A percentile compares a stretch with the other conserved stretches of the same genome.
Evolutionary conservation across 2,797 vertebrate genomes (phyloP).

Genomic region (Poeciliopsis infans): DNA sequence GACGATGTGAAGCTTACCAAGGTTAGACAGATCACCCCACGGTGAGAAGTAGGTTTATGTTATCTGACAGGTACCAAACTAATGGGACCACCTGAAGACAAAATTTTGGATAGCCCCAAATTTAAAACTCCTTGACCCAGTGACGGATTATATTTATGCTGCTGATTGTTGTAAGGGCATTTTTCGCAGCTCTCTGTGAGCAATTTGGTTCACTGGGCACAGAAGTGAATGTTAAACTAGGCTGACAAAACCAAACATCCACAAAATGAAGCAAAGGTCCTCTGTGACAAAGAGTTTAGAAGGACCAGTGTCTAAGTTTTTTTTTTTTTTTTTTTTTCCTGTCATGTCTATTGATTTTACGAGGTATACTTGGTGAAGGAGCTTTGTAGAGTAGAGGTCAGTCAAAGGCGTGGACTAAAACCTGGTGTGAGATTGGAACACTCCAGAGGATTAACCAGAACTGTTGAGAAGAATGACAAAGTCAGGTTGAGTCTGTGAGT

Average conservation of each 20-base stretch:
- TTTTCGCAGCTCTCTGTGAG: conserved; percentile 8
- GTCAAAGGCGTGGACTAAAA: conserved; percentile 57
- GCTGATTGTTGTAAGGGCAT: conserved; percentile 19
- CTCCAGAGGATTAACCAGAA: conserved; percentile 45
- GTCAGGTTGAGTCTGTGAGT: conserved; percentile 1
- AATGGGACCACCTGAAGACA: conserved; percentile 22
- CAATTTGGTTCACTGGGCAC: conserved; percentile 9
- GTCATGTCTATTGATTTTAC: conserved; percentile 64
- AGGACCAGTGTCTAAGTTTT: conserved; percentile 66
- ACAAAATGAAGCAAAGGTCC: conserved; percentile 29
- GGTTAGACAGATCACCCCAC: conserved; percentile 42
- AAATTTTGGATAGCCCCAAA: not conserved
- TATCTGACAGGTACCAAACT: conserved; percentile 23
- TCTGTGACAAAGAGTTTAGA: conserved; percentile 39
- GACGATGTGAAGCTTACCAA: conserved; percentile 47
- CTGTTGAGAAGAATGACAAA: conserved; percentile 3
- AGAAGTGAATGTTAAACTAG: conserved; percentile 44
- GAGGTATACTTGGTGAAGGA: conserved; percentile 28
- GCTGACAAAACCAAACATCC: conserved; percentile 17
- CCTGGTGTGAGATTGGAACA: conserved; percentile 13
- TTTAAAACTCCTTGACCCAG: not conserved
- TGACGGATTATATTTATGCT: not conserved
- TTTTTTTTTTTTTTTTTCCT: conserved; percentile 43
- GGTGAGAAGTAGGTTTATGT: conserved; percentile 42
- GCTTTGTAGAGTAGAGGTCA: conserved; percentile 64